Base-by-base conservation (phyloP, 2,113 vertebrate species). In the Salvator merianae region DNA sequence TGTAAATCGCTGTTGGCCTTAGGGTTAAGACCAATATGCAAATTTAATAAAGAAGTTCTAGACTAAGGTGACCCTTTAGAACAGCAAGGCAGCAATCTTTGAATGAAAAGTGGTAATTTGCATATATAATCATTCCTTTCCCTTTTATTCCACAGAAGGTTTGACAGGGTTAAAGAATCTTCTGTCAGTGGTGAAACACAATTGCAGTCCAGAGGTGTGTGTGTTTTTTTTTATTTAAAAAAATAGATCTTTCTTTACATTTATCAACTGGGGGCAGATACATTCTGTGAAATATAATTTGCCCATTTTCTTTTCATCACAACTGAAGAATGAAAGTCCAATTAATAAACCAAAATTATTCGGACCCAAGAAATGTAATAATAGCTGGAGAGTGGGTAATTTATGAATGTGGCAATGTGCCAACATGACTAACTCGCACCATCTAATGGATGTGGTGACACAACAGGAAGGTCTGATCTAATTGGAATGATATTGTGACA, bases 231-330 rank as follows among this genome's bases (percentile, higher is more conserved):
- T 47, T 47, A 47, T 47, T 47, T n/a, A 50, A 50, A 50, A 12
- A 7, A 80, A 68, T 69, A 80, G 9, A 66, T 40, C 59, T 84
- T 38, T 75, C 8, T 50, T 62, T 12, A 36, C n/a, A 68, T 55
- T 69, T 69, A 26, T 62, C 34, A 55, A 22, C 30, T 34, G 32
- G 36, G 1, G 16, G 9, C 59, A 77, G 38, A 74, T 70, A 70
- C 82, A 40, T 83, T 90, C 63, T 69, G 36, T 81, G 86, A 91
- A 85, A 92, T 88, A 91, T 28, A 89, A 83, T n/a, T 71, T 90
- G 16, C 40, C 12, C 7, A 53, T 88, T 91, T 89, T 69, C 26
- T 86, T 7, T 62, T 62, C 66, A 65, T 22, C 36, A 38, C 34
- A 79, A 81, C 38, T 34, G 62, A 89, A 68, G 26, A 63, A 38